These are phyloP conservation scores for Seladonia tumulorum DNA, from an alignment of 2,888 invertebrate species.

Conservation along the genomic window DNA sequence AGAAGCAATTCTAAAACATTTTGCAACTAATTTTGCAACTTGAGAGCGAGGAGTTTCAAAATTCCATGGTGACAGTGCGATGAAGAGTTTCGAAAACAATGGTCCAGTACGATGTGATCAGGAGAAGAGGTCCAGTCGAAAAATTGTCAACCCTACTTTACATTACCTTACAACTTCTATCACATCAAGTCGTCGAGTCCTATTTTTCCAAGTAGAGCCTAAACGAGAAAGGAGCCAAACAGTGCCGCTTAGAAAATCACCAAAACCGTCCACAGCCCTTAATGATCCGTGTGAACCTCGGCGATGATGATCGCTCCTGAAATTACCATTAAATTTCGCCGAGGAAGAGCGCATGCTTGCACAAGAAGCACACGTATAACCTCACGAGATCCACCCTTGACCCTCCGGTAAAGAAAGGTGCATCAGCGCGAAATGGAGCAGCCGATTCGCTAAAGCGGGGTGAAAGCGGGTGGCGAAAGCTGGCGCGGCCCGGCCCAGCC, in stretches of 20 bases:
- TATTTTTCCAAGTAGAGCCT: too few relatives aligned
- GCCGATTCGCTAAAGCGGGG: neutral
- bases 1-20: too few relatives aligned
- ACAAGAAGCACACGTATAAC: neutral
- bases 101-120: too few relatives aligned
- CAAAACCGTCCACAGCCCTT: neutral
- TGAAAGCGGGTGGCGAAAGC: slow-evolving; percentile 9
- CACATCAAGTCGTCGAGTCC: too few relatives aligned
- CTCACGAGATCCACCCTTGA: slow-evolving; percentile 40
- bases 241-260: neutral
- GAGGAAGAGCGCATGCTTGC: neutral
- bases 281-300: neutral
- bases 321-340: neutral
- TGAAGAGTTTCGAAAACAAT: too few relatives aligned
- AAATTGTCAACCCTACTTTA: neutral
- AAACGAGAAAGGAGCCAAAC: too few relatives aligned
- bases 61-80: too few relatives aligned
- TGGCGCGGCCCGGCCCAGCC: neutral
- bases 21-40: too few relatives aligned
- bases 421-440: slow-evolving; percentile 46
- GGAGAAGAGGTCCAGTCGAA: too few relatives aligned
- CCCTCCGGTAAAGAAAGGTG: slow-evolving; percentile 25
- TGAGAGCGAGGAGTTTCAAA: too few relatives aligned
- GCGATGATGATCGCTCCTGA: neutral
- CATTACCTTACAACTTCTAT: too few relatives aligned